phyloP scores from a whole-genome alignment of 2,888 invertebrate species.

The Erebia palarica region DNA sequence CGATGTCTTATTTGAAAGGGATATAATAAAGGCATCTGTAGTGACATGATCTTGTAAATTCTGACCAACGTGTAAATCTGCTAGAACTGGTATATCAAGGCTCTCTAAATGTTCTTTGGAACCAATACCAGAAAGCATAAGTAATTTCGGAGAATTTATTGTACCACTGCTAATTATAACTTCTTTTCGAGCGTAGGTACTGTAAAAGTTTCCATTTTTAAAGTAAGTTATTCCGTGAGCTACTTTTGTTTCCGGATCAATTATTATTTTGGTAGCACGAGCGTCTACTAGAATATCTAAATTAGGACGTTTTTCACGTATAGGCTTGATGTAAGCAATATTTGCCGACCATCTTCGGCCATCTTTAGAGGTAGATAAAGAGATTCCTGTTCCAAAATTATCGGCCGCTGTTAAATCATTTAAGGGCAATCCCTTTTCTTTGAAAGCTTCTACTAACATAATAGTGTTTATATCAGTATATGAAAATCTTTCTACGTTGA shows the following conservation, averaged over 20 bases:
- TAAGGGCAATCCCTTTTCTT: constrained; percentile 83
- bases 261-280: constrained; percentile 81
- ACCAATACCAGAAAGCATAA: constrained; percentile 87
- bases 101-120: constrained; percentile 78
- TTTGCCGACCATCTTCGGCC: constrained; percentile 85
- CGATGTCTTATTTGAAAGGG: constrained; percentile 79
- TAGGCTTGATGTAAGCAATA: constrained; percentile 85
- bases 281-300: constrained; percentile 77
- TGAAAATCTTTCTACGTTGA: constrained; percentile 84
- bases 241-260: constrained; percentile 78
- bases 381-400: constrained; percentile 83
- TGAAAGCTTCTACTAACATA: constrained; percentile 82
- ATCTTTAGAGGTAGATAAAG: constrained; percentile 84
- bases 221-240: constrained; percentile 70
- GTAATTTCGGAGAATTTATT: constrained; percentile 83
- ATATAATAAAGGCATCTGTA: constrained; percentile 76
- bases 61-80: constrained; percentile 86
- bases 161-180: constrained; percentile 84
- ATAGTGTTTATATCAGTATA: constrained; percentile 83
- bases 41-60: constrained; percentile 91
- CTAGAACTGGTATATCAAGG: constrained; percentile 80
- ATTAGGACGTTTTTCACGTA: constrained; percentile 79
- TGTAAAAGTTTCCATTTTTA: constrained; percentile 66
- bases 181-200: constrained; percentile 81
- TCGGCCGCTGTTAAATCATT: constrained; percentile 82